Evolutionary conservation across 2,113 vertebrate genomes (phyloP), one percentile per base, ranked within the genome.

Genomic region (Gadus chalcogrammus): DNA sequence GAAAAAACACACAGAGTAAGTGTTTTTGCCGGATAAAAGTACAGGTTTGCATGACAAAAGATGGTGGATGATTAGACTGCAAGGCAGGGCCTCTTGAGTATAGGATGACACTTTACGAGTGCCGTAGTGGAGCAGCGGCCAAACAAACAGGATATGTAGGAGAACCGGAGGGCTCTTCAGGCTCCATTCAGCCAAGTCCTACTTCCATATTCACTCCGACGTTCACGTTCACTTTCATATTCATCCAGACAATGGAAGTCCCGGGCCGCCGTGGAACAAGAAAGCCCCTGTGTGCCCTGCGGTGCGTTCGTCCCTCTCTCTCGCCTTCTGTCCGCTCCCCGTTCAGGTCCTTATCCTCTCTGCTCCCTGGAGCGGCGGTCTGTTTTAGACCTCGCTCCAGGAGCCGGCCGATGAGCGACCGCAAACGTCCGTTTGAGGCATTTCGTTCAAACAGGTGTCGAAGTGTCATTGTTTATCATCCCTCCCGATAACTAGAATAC

Each of bases 41-140:
- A 79, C 84, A 81, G 67, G 78, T 88, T 85, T 85, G 78, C 81
- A 80, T 88, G 77, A 87, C 72, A 86, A 89, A 87, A 84, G 84
- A 74, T 20, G 16, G 42, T 9, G 9, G 52, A 64, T 74, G 79
- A 88, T 86, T 85, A 78, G 65, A 66, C 15, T 0, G 66, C 56
- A 62, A 71, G 74, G 67, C 66, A 72, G 66, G 61, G 71, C 42
- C 69, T 70, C 84, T 88, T 72, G 74, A 87, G 84, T 76, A 68
- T 70, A 70, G 78, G 82, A 81, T 67, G 73, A 70, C 72, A 67
- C 80, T 84, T 35, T 35, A 35, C 69, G 75, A 88, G 85, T 68
- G 48, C 67, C 20, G 53, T 80, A 73, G 65, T 65, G 82, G 79
- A 77, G 78, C 76, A 79, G 78, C 0, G 80, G 79, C 68, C 82